These are phyloP conservation scores for Zosterops japonicus DNA, from an alignment of 2,113 vertebrate genomes.

Conservation along the genomic window DNA sequence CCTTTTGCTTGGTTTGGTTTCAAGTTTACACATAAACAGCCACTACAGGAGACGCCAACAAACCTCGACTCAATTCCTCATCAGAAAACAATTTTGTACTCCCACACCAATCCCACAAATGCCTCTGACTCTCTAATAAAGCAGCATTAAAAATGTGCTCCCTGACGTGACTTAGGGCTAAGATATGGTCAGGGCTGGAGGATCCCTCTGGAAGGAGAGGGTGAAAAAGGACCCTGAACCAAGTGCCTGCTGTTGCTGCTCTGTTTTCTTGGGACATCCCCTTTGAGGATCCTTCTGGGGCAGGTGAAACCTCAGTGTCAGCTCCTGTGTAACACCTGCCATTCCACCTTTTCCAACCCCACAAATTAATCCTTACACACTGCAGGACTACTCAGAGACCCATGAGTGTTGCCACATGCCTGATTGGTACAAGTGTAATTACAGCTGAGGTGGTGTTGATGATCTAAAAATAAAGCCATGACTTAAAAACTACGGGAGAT, in stretches of 20 bases:
- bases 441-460: not conserved
- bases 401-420: not conserved
- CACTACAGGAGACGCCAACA: not conserved
- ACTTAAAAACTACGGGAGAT: conserved; percentile 16
- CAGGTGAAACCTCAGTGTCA: not conserved
- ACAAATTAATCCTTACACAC: conserved; percentile 12
- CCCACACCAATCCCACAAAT: conserved; percentile 58
- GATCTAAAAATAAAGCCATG: conserved; percentile 53
- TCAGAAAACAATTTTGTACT: conserved; percentile 44
- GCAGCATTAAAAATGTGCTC: not conserved
- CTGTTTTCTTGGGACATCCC: not conserved
- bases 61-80: conserved; percentile 38
- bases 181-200: not conserved
- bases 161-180: not conserved
- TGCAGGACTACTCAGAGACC: conserved; percentile 19
- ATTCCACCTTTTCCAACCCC: conserved; percentile 17
- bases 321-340: not conserved
- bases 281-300: not conserved
- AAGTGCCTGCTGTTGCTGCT: not conserved
- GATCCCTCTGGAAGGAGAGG: not conserved
- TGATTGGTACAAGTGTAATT: conserved; percentile 37
- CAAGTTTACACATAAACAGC: conserved; percentile 51
- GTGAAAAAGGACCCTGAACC: not conserved
- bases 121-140: conserved; percentile 46
- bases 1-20: conserved; percentile 12